These are phyloP conservation scores for Parnassius orleans DNA, from an alignment of 2,888 invertebrate species.

Conservation along the genomic window DNA sequence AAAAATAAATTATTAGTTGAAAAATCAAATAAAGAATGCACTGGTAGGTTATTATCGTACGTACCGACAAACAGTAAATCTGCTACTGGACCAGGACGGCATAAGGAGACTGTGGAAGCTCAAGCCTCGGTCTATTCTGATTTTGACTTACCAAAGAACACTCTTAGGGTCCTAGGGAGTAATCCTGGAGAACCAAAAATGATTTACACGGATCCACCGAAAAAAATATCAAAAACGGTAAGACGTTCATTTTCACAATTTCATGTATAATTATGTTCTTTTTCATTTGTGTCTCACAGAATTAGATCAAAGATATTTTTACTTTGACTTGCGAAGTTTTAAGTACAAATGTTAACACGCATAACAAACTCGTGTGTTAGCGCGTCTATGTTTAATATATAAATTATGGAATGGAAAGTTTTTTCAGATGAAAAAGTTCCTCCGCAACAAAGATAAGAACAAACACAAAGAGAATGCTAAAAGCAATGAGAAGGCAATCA, in stretches of 20 bases:
- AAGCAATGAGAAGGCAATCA: conserved; percentile 57
- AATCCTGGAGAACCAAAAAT: conserved; percentile 76
- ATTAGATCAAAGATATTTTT: too few relatives aligned
- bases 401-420: neutral
- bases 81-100: conserved; percentile 56
- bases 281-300: too few relatives aligned
- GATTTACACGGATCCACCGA: conserved; percentile 68
- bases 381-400: too few relatives aligned
- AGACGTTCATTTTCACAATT: conserved; percentile 26
- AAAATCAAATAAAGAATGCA: conserved; percentile 43
- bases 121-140: conserved; percentile 64
- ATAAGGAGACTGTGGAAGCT: conserved; percentile 51
- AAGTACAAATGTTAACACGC: too few relatives aligned
- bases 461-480: conserved; percentile 63
- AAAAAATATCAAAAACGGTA: conserved; percentile 74
- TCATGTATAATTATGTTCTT: too few relatives aligned
- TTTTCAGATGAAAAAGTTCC: conserved; percentile 69
- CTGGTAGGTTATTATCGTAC: conserved; percentile 53
- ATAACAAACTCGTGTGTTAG: too few relatives aligned
- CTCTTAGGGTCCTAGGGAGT: conserved; percentile 71
- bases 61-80: conserved; percentile 72
- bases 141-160: conserved; percentile 69
- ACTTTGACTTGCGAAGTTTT: too few relatives aligned
- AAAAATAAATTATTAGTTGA: conserved; percentile 44
- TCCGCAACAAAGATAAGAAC: conserved; percentile 73